Evolutionary conservation across 2,113 vertebrate species (phyloP).

Genomic region (Myrmophylax atrothorax): DNA sequence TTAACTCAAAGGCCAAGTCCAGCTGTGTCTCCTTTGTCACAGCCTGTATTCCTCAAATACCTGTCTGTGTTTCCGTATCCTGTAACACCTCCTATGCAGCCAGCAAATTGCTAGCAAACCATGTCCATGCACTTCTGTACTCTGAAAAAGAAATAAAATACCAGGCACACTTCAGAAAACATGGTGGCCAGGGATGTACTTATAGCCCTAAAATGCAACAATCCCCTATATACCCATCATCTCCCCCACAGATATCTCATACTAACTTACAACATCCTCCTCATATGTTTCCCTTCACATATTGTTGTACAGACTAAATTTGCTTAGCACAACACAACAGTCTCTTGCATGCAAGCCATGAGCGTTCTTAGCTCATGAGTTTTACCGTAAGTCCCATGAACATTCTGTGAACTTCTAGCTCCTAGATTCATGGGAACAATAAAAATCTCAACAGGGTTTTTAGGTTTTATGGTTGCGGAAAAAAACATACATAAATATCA

Average conservation of each 20-base stretch:
- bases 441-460: slow-evolving; percentile 34
- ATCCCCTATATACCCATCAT: background rate
- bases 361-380: background rate
- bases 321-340: background rate
- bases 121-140: background rate
- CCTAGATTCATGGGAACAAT: slow-evolving; percentile 32
- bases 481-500: background rate
- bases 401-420: slow-evolving; percentile 46
- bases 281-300: background rate
- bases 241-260: background rate
- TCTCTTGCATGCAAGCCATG: background rate
- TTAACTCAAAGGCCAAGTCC: background rate
- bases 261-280: background rate
- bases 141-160: background rate
- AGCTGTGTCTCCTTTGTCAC: background rate
- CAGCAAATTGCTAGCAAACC: background rate
- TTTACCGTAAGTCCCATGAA: background rate
- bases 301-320: background rate
- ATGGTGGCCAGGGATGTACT: background rate
- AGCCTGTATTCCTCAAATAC: background rate
- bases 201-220: background rate
- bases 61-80: background rate
- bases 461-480: slow-evolving; percentile 37
- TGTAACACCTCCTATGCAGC: background rate
- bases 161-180: background rate